A percentile compares a stretch with the other conserved stretches of the same genome.
Evolutionary conservation across 2,113 vertebrate species (phyloP).

Genomic region (Corythornis cristatus): DNA sequence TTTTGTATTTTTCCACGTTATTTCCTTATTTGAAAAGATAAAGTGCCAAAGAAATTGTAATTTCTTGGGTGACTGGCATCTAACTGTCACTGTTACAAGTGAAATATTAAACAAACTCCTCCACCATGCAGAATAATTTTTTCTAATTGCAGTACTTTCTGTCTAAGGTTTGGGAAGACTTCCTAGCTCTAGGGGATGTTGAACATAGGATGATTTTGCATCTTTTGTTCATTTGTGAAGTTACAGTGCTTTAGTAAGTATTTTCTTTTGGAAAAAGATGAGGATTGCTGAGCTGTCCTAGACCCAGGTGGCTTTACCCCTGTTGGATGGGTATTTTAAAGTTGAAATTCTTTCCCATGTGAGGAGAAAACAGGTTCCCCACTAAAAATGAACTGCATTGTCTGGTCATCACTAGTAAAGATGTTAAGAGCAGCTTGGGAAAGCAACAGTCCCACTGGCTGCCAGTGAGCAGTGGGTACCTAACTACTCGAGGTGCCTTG

Average conservation of each 20-base stretch:
- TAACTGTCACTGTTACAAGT: not conserved
- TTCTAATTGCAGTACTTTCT: not conserved
- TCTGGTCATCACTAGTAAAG: fast-evolving
- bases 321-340: not conserved
- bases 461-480: not conserved
- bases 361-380: not conserved
- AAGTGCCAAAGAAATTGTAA: not conserved
- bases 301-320: not conserved
- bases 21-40: not conserved
- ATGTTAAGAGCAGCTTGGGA: fast-evolving
- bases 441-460: not conserved
- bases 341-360: not conserved
- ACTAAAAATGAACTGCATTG: fast-evolving
- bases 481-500: not conserved
- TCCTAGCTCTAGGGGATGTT: not conserved
- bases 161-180: not conserved
- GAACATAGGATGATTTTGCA: not conserved
- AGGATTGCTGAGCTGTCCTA: not conserved
- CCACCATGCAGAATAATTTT: not conserved
- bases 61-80: not conserved
- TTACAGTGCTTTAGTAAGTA: not conserved
- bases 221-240: not conserved
- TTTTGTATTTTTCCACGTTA: not conserved
- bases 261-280: not conserved
- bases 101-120: not conserved